phyloP scores from a whole-genome alignment of 2,888 invertebrate species.

The Drosophila dives region DNA sequence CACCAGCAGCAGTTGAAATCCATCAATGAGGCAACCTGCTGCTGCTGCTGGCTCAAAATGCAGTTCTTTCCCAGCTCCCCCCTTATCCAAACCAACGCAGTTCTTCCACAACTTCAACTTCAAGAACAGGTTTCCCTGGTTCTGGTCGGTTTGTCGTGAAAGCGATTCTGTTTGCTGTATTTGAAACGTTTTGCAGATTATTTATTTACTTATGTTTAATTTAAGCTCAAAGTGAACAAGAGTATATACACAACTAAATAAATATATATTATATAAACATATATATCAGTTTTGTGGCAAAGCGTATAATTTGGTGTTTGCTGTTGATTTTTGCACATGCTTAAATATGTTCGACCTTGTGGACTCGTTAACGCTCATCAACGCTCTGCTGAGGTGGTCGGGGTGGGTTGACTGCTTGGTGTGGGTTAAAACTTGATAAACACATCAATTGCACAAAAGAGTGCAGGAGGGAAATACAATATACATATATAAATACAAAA shows the following conservation, averaged over 20 bases:
- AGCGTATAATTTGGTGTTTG: conserved; percentile 37
- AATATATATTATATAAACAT: not conserved
- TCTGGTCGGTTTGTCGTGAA: conserved; percentile 50
- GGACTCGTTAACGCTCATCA: conserved; percentile 57
- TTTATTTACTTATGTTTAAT: conserved; percentile 39
- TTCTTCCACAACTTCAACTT: conserved; percentile 8
- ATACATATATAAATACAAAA: conserved; percentile 4
- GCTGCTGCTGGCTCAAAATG: conserved; percentile 37
- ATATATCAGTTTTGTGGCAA: conserved; percentile 15
- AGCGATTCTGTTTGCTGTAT: conserved; percentile 52
- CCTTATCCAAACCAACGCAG: not conserved
- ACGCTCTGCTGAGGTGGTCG: not conserved
- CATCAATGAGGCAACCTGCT: not conserved
- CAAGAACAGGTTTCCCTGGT: conserved; percentile 50
- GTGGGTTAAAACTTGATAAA: conserved; percentile 47
- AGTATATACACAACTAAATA: not conserved
- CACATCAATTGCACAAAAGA: conserved; percentile 51
- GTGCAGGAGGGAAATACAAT: conserved; percentile 19
- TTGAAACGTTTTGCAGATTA: conserved; percentile 45
- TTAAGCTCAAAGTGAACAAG: conserved; percentile 11
- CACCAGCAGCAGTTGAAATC: not conserved
- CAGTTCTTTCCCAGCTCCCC: conserved; percentile 6
- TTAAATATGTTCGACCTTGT: conserved; percentile 68
- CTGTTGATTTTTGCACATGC: conserved; percentile 65
- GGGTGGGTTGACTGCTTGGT: not conserved